Base-by-base conservation (phyloP, 2,797 vertebrate genomes). In the Syngnathus rostellatus region DNA sequence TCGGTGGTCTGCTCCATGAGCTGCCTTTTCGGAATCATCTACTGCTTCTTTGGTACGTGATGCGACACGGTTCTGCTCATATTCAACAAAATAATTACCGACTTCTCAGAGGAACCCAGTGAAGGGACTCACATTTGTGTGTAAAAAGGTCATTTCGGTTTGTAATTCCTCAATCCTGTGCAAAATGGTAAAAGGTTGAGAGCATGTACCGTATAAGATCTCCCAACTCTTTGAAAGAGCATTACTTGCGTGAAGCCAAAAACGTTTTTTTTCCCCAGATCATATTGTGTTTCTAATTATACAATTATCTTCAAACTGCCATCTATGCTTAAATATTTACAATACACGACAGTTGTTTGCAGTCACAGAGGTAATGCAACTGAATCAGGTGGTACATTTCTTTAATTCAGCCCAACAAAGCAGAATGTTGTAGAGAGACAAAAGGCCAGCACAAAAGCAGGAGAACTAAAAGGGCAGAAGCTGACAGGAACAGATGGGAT, bases 1-100 rank as follows among this genome's bases (percentile, higher is more conserved):
- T 97, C 96, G 0, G 95, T 98, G 75, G 92, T 99, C 81, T 98
- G 96, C n/a, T 95, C 95, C 88, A 97, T 98, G 95, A 98, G 96
- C 90, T 98, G 95, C 88, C 93, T 99, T 75, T 99, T 99, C 39
- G 97, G 97, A 72, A 94, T 99, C 89, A 95, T 99, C 89, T 99
- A 99, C 88, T 99, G 97, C 90, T 99, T 99, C 87, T 99, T 99
- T 1, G 97, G 97, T 99, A 83, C 92, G 95, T 85, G n/a, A 51
- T 61, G 59, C 25, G 17, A 37, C 7, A 10, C 8, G n/a, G 39
- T 43, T 23, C 11, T 21, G 40, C 40, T 43, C 38, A 41, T 11
- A 41, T 12, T 25, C 23, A 19, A 21, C 8, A 54, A 43, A 48
- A 48, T 17, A 6, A 16, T 48, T 41, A 41, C 40, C 9, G 40